Evolutionary conservation across 2,888 invertebrate genomes (phyloP).

Genomic region (Conistra vaccinii): DNA sequence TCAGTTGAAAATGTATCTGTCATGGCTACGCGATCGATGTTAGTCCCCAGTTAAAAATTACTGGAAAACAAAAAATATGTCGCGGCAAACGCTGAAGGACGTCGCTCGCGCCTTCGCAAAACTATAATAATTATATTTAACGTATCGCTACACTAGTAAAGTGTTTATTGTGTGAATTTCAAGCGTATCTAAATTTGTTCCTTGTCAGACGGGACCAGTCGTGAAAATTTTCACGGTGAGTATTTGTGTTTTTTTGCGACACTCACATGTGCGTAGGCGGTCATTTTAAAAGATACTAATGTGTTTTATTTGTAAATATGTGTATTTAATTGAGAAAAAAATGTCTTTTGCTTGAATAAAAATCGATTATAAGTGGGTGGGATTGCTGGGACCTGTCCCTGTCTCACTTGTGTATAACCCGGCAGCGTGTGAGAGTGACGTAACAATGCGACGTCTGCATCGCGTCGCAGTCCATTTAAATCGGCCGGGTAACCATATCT

Average conservation of each 20-base stretch:
- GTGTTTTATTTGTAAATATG: constrained; percentile 68
- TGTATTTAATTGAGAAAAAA: constrained; percentile 70
- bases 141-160: constrained; percentile 76
- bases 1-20: constrained; percentile 86
- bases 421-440: constrained; percentile 81
- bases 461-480: constrained; percentile 69
- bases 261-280: constrained; percentile 63
- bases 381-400: constrained; percentile 73
- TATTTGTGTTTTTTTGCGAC: constrained; percentile 75
- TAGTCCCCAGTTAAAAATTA: constrained; percentile 81
- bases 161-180: constrained; percentile 87
- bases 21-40: constrained; percentile 89
- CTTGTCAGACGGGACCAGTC: constrained; percentile 82
- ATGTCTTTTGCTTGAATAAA: constrained; percentile 79
- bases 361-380: constrained; percentile 90
- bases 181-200: constrained; percentile 88
- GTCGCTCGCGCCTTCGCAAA: constrained; percentile 71
- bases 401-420: constrained; percentile 79
- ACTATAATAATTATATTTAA: constrained; percentile 79
- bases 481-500: constrained; percentile 78
- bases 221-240: constrained; percentile 85
- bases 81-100: constrained; percentile 78
- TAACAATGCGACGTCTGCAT: constrained; percentile 76
- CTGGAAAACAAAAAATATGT: constrained; percentile 87
- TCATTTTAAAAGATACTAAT: constrained; percentile 60